Conservation (phyloP, 2,888 invertebrate species). For the Nycteola revayana region DNA sequence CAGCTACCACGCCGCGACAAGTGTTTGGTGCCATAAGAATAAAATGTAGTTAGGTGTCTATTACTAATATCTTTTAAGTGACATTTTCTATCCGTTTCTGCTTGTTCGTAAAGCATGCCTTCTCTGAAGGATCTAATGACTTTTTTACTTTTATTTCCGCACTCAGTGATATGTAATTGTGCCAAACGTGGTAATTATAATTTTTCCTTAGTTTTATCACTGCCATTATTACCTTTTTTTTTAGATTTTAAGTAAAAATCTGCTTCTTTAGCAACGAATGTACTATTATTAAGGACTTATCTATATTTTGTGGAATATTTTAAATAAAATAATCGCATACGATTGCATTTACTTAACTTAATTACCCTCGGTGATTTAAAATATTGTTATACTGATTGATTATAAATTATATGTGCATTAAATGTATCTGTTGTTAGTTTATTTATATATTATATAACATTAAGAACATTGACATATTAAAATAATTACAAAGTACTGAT, state of each 20-base stretch:
- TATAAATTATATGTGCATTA: slow-evolving; percentile 35
- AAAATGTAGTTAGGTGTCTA: slow-evolving; percentile 59
- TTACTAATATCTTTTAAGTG: slow-evolving; percentile 41
- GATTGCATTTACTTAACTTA: slow-evolving; percentile 40
- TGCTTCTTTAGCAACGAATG: slow-evolving; percentile 35
- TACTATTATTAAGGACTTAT: slow-evolving; percentile 27
- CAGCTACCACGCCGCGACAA: slow-evolving; percentile 23
- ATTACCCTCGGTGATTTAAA: slow-evolving; percentile 25
- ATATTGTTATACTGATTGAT: slow-evolving; percentile 32
- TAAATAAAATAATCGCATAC: slow-evolving; percentile 18
- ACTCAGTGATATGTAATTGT: slow-evolving; percentile 38
- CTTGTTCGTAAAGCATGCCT: slow-evolving; percentile 26
- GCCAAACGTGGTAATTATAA: slow-evolving; percentile 37
- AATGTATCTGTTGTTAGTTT: slow-evolving; percentile 39
- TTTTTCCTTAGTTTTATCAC: slow-evolving; percentile 29
- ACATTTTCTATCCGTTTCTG: slow-evolving; percentile 23
- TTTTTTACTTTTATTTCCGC: slow-evolving; percentile 14
- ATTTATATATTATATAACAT: slow-evolving; percentile 2
- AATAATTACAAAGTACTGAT: slow-evolving; percentile 38
- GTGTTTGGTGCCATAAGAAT: slow-evolving; percentile 60
- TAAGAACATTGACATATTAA: slow-evolving; percentile 30
- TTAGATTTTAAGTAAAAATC: slow-evolving; percentile 18
- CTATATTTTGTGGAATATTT: slow-evolving; percentile 18
- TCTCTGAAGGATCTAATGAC: slow-evolving; percentile 21
- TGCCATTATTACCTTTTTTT: slow-evolving; percentile 32